These are phyloP conservation scores for Sarotherodon lohbergeri DNA, from an alignment of 2,113 vertebrate genomes.

Conservation along the genomic window DNA sequence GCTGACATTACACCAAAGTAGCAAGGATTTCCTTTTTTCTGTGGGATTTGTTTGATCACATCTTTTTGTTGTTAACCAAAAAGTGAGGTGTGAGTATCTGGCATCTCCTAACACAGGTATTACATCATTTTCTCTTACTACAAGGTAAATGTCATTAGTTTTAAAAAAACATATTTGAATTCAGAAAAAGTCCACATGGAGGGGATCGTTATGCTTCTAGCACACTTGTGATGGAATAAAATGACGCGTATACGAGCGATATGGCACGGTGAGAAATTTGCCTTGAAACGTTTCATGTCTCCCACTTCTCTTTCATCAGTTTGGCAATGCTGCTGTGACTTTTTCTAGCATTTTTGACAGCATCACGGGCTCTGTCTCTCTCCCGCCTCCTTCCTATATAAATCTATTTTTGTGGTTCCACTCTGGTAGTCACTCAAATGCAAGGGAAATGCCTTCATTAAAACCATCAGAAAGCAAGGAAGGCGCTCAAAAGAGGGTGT, in stretches of 20 bases:
- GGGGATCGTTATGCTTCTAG: not conserved
- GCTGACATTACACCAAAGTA: not conserved
- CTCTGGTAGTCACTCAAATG: not conserved
- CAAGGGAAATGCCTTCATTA: conserved; percentile 57
- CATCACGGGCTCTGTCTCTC: not conserved
- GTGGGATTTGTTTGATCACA: not conserved
- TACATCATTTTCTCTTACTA: not conserved
- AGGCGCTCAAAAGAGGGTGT: not conserved
- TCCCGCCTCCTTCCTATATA: not conserved
- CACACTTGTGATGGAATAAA: not conserved
- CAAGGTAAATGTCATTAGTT: not conserved
- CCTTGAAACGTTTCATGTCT: not conserved
- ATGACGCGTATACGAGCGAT: not conserved
- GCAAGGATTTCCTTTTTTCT: not conserved
- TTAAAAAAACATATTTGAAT: not conserved
- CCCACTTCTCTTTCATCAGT: conserved; percentile 2
- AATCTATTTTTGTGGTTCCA: not conserved
- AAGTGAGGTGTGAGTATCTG: not conserved
- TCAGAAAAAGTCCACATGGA: not conserved
- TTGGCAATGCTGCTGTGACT: conserved; percentile 27
- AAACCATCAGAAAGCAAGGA: conserved; percentile 42
- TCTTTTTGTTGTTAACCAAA: not conserved
- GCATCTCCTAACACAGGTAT: not conserved
- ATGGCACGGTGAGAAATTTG: not conserved
- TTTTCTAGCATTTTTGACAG: conserved; percentile 28